Evolutionary conservation across 1,140 invertebrate genomes (phyloP).

Genomic region (Drosophila guanche): DNA sequence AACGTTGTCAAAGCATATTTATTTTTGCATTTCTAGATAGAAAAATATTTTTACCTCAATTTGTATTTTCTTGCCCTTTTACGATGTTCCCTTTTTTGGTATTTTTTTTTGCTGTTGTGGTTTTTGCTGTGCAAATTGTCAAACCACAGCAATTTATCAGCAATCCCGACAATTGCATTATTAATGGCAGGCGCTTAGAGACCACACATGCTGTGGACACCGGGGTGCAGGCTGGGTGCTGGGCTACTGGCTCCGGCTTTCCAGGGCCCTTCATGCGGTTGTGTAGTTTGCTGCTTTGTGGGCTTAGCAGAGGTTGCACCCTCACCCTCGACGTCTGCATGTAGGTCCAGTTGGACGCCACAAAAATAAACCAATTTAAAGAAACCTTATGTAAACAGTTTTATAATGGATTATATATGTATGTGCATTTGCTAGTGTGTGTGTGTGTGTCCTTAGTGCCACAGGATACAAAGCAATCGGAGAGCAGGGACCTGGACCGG

Average conservation of each 20-base stretch:
- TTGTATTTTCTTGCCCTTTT: constrained; percentile 11
- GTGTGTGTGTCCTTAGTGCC: constrained; percentile 8
- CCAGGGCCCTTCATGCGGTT: constrained; percentile 22
- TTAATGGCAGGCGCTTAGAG: constrained; percentile 73
- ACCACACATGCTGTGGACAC: constrained; percentile 55
- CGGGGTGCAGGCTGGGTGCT: not conserved
- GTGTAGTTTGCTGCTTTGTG: constrained; percentile 41
- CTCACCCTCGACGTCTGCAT: not conserved
- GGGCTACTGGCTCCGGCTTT: constrained; percentile 21
- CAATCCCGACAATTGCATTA: constrained; percentile 70
- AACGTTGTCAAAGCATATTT: constrained; percentile 14
- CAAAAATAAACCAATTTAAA: constrained; percentile 80
- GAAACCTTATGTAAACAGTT: constrained; percentile 80
- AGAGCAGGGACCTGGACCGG: not conserved
- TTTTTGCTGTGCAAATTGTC: constrained; percentile 64
- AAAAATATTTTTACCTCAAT: not conserved
- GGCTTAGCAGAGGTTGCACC: constrained; percentile 38
- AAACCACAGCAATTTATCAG: constrained; percentile 77
- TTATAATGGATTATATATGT: constrained; percentile 77
- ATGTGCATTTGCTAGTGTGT: constrained; percentile 19
- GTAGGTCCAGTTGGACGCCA: constrained; percentile 30
- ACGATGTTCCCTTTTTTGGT: constrained; percentile 8
- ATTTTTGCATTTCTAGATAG: not conserved
- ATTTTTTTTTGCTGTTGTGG: constrained; percentile 46
- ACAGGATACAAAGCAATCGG: constrained; percentile 10